Conservation (phyloP, 2,113 vertebrate species). For the Hyaena hyaena region DNA sequence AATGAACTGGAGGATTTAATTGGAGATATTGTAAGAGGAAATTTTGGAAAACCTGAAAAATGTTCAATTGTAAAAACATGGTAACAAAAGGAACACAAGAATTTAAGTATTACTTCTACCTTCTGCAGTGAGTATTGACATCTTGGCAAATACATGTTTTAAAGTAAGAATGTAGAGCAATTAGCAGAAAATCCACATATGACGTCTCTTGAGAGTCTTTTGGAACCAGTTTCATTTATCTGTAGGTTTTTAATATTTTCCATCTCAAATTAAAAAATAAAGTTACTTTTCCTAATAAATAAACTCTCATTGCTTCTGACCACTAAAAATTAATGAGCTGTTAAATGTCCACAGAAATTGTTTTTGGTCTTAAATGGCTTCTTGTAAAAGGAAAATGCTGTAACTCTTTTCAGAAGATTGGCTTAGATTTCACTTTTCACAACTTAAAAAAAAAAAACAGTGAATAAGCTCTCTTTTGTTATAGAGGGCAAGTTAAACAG, state of each 20-base stretch:
- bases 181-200: neutral
- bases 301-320: conserved; percentile 42
- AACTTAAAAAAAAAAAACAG: neutral
- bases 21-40: neutral
- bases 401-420: conserved; percentile 40
- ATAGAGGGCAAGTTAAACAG: conserved; percentile 1
- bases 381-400: conserved; percentile 40
- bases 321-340: conserved; percentile 56
- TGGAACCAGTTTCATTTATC: neutral
- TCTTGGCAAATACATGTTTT: neutral
- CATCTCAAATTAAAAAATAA: conserved; percentile 30
- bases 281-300: conserved; percentile 42
- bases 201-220: neutral
- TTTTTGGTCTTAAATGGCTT: conserved; percentile 56
- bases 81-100: neutral
- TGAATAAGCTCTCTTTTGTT: neutral
- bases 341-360: conserved; percentile 57
- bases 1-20: neutral
- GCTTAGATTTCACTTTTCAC: neutral
- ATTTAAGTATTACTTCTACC: neutral
- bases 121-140: neutral
- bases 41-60: neutral
- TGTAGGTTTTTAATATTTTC: conserved; percentile 31
- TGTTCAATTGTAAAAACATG: neutral
- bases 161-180: conserved; percentile 6